Evolutionary conservation across 2,888 invertebrate genomes (phyloP).

Genomic region (Limnephilus marmoratus): DNA sequence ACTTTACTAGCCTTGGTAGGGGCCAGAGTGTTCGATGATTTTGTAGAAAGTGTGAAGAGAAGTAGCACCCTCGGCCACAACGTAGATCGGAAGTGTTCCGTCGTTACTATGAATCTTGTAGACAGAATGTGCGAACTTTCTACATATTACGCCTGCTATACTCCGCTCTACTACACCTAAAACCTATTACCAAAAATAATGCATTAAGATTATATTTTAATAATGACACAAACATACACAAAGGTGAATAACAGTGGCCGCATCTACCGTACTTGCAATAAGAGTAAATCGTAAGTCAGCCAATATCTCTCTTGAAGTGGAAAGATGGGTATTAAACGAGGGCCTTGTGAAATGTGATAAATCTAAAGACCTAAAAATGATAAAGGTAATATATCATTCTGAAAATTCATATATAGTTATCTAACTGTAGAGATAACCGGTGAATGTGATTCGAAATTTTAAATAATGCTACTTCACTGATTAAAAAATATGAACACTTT

Average conservation of each 20-base stretch:
- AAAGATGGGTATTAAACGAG: too few relatives aligned
- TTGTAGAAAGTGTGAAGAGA: constrained; percentile 79
- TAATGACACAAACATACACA: neutral
- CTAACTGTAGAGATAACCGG: too few relatives aligned
- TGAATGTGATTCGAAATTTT: too few relatives aligned
- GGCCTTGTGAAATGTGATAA: too few relatives aligned
- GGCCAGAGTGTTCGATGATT: constrained; percentile 68
- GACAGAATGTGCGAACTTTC: constrained; percentile 79
- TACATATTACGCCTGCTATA: constrained; percentile 78
- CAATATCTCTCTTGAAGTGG: too few relatives aligned
- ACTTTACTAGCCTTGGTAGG: constrained; percentile 66
- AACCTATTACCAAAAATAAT: constrained; percentile 70
- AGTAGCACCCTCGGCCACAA: constrained; percentile 81
- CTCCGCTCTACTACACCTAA: constrained; percentile 73
- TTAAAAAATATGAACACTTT: neutral
- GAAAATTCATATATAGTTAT: too few relatives aligned
- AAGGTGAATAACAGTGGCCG: too few relatives aligned
- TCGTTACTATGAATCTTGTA: constrained; percentile 76
- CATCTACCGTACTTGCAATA: too few relatives aligned
- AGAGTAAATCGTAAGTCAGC: too few relatives aligned
- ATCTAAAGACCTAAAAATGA: too few relatives aligned
- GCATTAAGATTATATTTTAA: neutral
- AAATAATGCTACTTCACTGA: too few relatives aligned
- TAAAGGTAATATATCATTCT: too few relatives aligned
- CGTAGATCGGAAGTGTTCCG: constrained; percentile 70